A percentile compares a stretch with the other conserved stretches of the same genome.
These are phyloP conservation scores for Pygoscelis adeliae DNA, from an alignment of 2,113 vertebrate genomes.

Conservation along the genomic window DNA sequence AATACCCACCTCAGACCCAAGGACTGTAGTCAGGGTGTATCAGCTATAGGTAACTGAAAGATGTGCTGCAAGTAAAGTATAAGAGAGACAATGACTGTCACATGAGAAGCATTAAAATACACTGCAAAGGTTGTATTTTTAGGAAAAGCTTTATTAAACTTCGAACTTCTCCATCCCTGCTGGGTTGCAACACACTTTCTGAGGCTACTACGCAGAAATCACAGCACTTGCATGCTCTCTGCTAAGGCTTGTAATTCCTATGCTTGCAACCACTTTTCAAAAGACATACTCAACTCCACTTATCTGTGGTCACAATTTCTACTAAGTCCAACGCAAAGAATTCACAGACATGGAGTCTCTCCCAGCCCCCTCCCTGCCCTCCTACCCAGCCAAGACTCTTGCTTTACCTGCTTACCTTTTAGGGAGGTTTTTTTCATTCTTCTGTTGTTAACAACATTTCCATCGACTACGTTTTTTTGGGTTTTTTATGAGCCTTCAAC, in stretches of 20 bases:
- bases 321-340: background rate
- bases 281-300: background rate
- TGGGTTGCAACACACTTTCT: background rate
- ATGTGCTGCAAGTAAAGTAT: background rate
- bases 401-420: background rate
- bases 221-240: background rate
- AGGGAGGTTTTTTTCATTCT: background rate
- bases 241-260: background rate
- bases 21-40: background rate
- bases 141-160: background rate
- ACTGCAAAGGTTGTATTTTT: background rate
- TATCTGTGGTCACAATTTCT: background rate
- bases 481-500: background rate
- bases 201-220: fast-evolving
- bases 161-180: background rate
- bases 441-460: background rate
- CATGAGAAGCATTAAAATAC: background rate
- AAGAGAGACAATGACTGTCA: background rate
- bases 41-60: background rate
- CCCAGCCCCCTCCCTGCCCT: background rate
- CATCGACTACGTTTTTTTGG: background rate
- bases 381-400: background rate
- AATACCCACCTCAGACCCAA: background rate
- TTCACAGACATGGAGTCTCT: background rate
- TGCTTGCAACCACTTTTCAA: background rate